Percentiles rank a stretch among this genome's conserved stretches.
Conservation (phyloP, 23 tunicate genomes). For the Oikopleura albicans region DNA sequence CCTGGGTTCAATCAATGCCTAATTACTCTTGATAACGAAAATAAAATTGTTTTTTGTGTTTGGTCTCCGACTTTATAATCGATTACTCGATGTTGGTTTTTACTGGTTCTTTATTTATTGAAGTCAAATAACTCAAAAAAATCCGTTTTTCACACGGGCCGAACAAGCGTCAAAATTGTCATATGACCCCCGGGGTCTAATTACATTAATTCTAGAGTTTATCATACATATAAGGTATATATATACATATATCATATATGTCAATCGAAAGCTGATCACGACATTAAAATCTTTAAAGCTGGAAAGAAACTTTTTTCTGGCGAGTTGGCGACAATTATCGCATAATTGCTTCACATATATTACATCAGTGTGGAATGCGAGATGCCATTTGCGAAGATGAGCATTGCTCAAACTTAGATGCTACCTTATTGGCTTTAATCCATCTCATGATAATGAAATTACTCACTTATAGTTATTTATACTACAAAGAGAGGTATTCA, state of each 20-base stretch:
- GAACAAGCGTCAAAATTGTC: too few species aligned
- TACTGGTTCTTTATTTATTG: too few species aligned
- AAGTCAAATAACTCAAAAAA: too few species aligned
- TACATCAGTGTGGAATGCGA: not conserved
- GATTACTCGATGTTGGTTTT: too few species aligned
- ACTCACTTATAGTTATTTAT: not conserved
- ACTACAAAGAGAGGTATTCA: not conserved
- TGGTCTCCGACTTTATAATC: too few species aligned
- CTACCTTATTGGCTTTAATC: not conserved
- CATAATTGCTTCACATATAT: not conserved
- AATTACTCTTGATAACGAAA: too few species aligned
- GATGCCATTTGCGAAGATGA: not conserved
- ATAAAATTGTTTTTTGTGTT: too few species aligned
- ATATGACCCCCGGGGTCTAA: too few species aligned
- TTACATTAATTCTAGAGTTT: too few species aligned
- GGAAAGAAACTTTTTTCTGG: not conserved
- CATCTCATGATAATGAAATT: not conserved
- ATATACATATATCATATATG: not conserved
- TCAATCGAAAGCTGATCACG: not conserved
- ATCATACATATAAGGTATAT: too few species aligned
- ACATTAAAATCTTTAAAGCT: not conserved
- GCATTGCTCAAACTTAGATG: not conserved
- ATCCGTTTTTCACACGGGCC: too few species aligned
- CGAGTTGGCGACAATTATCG: not conserved
- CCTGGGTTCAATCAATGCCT: too few species aligned